Conservation (phyloP, 1,140 invertebrate genomes). For the Trachymyrmex septentrionalis region DNA sequence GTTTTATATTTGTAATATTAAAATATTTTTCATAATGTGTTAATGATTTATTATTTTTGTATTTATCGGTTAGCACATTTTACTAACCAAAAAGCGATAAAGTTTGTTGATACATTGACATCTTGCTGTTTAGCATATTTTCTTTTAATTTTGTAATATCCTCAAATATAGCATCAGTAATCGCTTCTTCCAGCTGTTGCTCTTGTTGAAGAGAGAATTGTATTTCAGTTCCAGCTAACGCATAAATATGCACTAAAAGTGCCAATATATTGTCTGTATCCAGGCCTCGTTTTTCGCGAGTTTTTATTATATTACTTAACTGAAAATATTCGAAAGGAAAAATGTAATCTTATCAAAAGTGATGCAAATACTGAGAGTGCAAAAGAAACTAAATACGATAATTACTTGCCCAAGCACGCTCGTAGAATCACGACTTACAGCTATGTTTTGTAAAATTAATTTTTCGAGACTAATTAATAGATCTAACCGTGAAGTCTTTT, state of each 20-base stretch:
- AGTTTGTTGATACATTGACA: slow-evolving; percentile 82
- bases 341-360: slow-evolving; percentile 22
- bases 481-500: slow-evolving; percentile 86
- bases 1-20: slow-evolving; percentile 1
- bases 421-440: slow-evolving; percentile 88
- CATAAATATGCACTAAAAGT: slow-evolving; percentile 89
- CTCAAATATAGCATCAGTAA: slow-evolving; percentile 88
- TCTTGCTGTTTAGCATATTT: slow-evolving; percentile 69
- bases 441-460: slow-evolving; percentile 88
- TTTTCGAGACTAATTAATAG: slow-evolving; percentile 88
- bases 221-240: slow-evolving; percentile 88
- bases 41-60: slow-evolving; percentile 6
- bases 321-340: slow-evolving; percentile 77
- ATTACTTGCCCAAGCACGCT: slow-evolving; percentile 88
- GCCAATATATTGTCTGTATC: slow-evolving; percentile 88
- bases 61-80: not conserved
- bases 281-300: slow-evolving; percentile 86
- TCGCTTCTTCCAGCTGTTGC: slow-evolving; percentile 85
- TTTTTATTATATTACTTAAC: slow-evolving; percentile 88
- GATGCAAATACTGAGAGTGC: not conserved
- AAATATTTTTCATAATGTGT: slow-evolving; percentile 16
- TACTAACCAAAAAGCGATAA: slow-evolving; percentile 80
- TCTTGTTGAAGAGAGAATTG: slow-evolving; percentile 87
- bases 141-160: slow-evolving; percentile 86
- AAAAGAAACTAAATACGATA: slow-evolving; percentile 29